Conservation (phyloP, 2,888 invertebrate species). For the Ophioninae sp. region DNA sequence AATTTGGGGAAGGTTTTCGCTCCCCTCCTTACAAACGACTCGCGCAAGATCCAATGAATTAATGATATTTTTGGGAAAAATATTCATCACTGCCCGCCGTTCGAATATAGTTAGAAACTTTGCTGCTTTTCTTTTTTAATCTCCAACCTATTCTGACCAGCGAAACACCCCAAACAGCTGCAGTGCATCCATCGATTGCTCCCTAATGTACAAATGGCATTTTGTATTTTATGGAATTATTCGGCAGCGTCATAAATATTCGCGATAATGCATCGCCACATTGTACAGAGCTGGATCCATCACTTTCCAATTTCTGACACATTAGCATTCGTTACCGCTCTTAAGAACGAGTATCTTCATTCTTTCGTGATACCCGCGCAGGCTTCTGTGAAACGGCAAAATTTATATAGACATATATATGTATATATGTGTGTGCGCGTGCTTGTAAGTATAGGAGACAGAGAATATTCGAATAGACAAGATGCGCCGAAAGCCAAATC, state of each 20-base stretch:
- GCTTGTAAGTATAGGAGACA: background rate
- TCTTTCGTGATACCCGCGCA: slow-evolving; percentile 35
- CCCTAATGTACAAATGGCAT: background rate
- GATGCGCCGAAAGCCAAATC: slow-evolving; percentile 20
- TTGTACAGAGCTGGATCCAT: slow-evolving; percentile 9
- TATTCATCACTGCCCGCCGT: slow-evolving; percentile 32
- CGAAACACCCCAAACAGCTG: background rate
- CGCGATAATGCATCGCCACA: background rate
- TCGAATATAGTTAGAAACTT: background rate
- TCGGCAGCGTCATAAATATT: background rate
- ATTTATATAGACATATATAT: slow-evolving; percentile 61
- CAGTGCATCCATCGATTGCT: background rate
- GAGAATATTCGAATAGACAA: background rate
- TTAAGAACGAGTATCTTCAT: slow-evolving; percentile 39
- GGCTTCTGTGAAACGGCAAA: slow-evolving; percentile 55
- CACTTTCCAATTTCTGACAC: slow-evolving; percentile 39
- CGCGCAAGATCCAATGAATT: background rate
- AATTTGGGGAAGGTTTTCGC: background rate
- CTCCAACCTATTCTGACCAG: slow-evolving; percentile 6
- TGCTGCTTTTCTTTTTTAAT: background rate
- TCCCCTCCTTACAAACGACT: background rate
- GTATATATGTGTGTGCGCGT: background rate
- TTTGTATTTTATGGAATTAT: background rate
- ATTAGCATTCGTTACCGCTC: background rate
- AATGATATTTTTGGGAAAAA: background rate